A percentile compares a stretch with the other conserved stretches of the same genome.
These are phyloP conservation scores for Sparidentex hasta DNA, from an alignment of 2,797 vertebrate species.

Conservation along the genomic window DNA sequence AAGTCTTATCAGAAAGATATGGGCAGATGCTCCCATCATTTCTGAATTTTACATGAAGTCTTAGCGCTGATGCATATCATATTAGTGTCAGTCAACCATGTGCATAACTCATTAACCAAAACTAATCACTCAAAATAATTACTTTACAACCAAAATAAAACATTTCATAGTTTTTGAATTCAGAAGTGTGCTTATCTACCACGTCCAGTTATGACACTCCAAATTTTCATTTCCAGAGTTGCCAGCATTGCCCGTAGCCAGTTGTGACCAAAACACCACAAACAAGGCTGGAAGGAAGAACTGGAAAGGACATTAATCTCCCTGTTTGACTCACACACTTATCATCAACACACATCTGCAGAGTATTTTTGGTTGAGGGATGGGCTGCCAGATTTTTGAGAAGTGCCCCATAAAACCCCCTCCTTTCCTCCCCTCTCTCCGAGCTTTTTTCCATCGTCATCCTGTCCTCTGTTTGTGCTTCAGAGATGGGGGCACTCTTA, in stretches of 20 bases:
- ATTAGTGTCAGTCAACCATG: constrained; percentile 2
- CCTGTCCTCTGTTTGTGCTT: constrained; percentile 27
- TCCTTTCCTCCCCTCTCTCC: not conserved
- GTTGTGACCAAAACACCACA: constrained; percentile 8
- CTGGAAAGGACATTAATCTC: not conserved
- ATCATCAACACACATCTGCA: constrained; percentile 27
- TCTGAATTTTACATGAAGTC: constrained; percentile 18
- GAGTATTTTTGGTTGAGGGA: constrained; percentile 18
- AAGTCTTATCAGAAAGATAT: not conserved
- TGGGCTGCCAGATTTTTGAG: constrained; percentile 34
- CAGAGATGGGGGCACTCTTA: constrained; percentile 46
- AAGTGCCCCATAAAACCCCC: not conserved
- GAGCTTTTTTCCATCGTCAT: not conserved
- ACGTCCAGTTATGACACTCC: constrained; percentile 5
- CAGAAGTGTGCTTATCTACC: constrained; percentile 15
- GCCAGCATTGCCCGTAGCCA: not conserved
- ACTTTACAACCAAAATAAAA: not conserved
- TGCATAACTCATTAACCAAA: not conserved
- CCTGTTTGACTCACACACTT: constrained; percentile 27
- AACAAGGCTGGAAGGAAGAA: not conserved
- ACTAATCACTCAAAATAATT: not conserved
- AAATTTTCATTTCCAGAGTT: not conserved
- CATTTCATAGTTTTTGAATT: constrained; percentile 5
- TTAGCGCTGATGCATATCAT: constrained; percentile 4
- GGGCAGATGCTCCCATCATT: not conserved